Conservation (phyloP, 92 coral and sea anemone genomes). For the Porites divaricata region DNA sequence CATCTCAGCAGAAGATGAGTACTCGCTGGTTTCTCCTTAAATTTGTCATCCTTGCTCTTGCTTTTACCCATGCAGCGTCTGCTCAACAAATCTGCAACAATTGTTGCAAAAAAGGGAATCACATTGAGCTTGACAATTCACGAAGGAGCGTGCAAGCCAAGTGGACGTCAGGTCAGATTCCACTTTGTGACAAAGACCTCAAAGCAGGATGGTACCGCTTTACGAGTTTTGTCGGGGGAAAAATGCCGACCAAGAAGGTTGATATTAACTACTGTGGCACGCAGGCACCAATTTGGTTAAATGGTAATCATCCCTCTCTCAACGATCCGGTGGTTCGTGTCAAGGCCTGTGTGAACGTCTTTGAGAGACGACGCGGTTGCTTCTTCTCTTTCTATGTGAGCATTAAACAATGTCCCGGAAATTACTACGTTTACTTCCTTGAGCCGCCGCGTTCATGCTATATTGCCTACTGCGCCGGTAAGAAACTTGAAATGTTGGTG, state of each 20-base stretch:
- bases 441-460: background rate
- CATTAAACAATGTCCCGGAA: background rate
- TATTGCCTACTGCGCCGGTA: slow-evolving; percentile 8
- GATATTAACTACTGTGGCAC: slow-evolving; percentile 27
- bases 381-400: background rate
- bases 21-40: background rate
- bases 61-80: background rate
- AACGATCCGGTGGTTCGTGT: background rate
- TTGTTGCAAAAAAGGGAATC: background rate
- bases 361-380: slow-evolving; percentile 9
- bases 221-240: slow-evolving; percentile 24
- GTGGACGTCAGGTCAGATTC: slow-evolving; percentile 20
- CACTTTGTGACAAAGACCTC: slow-evolving; percentile 16
- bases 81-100: slow-evolving; percentile 14
- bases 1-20: background rate
- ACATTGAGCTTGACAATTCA: slow-evolving; percentile 6
- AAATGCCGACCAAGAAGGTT: slow-evolving; percentile 32
- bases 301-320: background rate
- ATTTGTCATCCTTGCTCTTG: background rate
- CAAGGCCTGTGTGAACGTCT: slow-evolving; percentile 14
- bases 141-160: slow-evolving; percentile 6
- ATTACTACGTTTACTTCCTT: background rate
- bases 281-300: slow-evolving; percentile 17
- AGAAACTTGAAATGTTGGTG: background rate
- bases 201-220: slow-evolving; percentile 30